Base-by-base conservation (phyloP, 1,140 invertebrate genomes). In the honey bee (Apis mellifera) region DNA sequence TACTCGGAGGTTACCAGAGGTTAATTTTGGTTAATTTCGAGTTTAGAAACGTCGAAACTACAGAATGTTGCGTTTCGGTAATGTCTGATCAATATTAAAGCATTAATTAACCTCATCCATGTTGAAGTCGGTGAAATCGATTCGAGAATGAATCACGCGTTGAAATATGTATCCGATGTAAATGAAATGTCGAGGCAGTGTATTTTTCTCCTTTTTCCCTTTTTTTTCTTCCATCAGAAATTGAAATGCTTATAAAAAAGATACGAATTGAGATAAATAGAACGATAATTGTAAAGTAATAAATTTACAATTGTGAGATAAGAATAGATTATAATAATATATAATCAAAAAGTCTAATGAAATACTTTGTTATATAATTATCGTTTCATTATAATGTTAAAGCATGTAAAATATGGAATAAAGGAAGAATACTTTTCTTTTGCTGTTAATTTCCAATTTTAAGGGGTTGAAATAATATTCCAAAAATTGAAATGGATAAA, bases 311-410 rank as follows among this genome's bases (percentile, higher is more conserved):
- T 42, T 7, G 32, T 0, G 32, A 42, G 5, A 42, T 42, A 42
- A n/a, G n/a, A 42, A 42, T 42, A 42, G 32, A 42, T 42, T 42
- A 42, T 42, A 42, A 42, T 42, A 42, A 42, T 42, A 7, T 42
- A 42, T 7, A 42, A 0, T 42, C 7, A 7, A 42, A 42, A 42
- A 42, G 32, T 42, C 32, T 5, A 42, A 42, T 42, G 32, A 42
- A 7, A 42, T 42, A 42, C 72, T 55, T 60, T 23, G 48, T 52
- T 42, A 42, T 7, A 42, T 42, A 42, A 42, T 42, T 57, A 13
- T 59, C 54, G 50, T 76, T 55, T 60, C 66, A 62, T 68, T 81
- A 60, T 52, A 70, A 78, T 65, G 19, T n/a, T n/a, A n/a, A n/a
- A n/a, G n/a, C n/a, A n/a, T n/a, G n/a, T n/a, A n/a, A n/a, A n/a